Conservation (phyloP, 2,888 invertebrate species). For the Agrotis clavis region DNA sequence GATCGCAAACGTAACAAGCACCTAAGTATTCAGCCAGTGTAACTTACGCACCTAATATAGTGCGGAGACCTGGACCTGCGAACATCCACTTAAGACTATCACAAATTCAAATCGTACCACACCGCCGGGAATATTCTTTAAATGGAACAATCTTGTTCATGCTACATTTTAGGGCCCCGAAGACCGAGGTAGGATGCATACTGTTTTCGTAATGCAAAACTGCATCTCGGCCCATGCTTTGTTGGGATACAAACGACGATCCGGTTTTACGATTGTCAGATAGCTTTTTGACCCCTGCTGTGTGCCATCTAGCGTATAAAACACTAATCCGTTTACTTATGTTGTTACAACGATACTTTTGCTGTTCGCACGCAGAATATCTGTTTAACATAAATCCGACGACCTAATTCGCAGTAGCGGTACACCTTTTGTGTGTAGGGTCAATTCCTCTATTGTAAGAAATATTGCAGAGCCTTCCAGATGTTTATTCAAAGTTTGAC, state of each 20-base stretch:
- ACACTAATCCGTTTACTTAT: conserved; percentile 65
- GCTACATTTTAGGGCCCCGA: conserved; percentile 70
- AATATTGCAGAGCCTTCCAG: neutral
- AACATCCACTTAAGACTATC: conserved; percentile 54
- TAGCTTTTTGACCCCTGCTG: conserved; percentile 79
- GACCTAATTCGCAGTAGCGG: conserved; percentile 39
- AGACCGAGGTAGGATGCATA: conserved; percentile 63
- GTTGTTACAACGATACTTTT: conserved; percentile 57
- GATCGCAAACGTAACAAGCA: conserved; percentile 32
- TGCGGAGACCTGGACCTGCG: conserved; percentile 17
- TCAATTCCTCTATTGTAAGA: neutral
- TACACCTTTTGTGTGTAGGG: conserved; percentile 43
- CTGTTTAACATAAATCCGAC: conserved; percentile 36
- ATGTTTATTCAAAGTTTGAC: neutral
- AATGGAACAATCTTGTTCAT: conserved; percentile 60
- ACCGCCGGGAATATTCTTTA: conserved; percentile 55
- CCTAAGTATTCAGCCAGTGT: conserved; percentile 33
- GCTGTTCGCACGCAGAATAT: conserved; percentile 57
- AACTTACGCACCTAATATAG: conserved; percentile 53
- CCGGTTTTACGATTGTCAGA: conserved; percentile 77
- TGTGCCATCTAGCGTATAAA: conserved; percentile 74
- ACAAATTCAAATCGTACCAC: conserved; percentile 51
- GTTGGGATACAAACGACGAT: conserved; percentile 71
- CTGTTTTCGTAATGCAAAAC: conserved; percentile 77
- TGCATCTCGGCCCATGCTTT: conserved; percentile 72